Evolutionary conservation across 1,140 invertebrate species (phyloP).

Genomic region (Pinna nobilis): DNA sequence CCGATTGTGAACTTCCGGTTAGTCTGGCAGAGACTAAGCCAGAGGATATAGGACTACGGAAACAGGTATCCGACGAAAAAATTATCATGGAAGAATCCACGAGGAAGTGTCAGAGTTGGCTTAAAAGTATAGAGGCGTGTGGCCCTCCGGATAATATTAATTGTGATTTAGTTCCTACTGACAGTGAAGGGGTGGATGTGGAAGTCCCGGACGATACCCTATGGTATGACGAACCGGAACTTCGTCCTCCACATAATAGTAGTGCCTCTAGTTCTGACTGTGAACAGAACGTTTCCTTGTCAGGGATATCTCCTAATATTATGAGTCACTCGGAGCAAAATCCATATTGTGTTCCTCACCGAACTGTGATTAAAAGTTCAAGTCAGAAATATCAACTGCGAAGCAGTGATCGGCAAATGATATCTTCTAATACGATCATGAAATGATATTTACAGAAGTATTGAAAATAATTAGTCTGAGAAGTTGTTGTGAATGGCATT

Average conservation of each 20-base stretch:
- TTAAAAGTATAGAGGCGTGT: constrained; percentile 63
- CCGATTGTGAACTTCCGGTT: constrained; percentile 55
- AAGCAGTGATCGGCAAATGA: background rate
- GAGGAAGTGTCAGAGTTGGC: constrained; percentile 67
- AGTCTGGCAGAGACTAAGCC: constrained; percentile 63
- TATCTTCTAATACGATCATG: too few relatives aligned
- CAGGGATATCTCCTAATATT: background rate
- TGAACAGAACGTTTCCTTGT: constrained; percentile 24
- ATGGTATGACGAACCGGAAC: constrained; percentile 46
- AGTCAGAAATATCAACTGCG: constrained; percentile 10
- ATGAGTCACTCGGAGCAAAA: background rate
- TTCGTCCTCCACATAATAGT: constrained; percentile 32
- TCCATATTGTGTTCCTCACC: background rate
- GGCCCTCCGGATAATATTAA: constrained; percentile 57
- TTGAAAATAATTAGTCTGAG: too few relatives aligned
- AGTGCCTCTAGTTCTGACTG: constrained; percentile 46
- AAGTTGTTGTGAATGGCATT: too few relatives aligned
- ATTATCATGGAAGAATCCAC: constrained; percentile 66
- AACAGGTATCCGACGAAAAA: constrained; percentile 51
- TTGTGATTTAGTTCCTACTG: constrained; percentile 5
- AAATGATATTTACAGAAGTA: too few relatives aligned
- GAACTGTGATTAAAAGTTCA: background rate
- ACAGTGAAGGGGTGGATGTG: constrained; percentile 58
- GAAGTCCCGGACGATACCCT: constrained; percentile 68
- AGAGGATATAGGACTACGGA: constrained; percentile 55